Evolutionary conservation across 37 sponge, comb jelly and placozoan species (phyloP).

Genomic region (Ianthella basta): DNA sequence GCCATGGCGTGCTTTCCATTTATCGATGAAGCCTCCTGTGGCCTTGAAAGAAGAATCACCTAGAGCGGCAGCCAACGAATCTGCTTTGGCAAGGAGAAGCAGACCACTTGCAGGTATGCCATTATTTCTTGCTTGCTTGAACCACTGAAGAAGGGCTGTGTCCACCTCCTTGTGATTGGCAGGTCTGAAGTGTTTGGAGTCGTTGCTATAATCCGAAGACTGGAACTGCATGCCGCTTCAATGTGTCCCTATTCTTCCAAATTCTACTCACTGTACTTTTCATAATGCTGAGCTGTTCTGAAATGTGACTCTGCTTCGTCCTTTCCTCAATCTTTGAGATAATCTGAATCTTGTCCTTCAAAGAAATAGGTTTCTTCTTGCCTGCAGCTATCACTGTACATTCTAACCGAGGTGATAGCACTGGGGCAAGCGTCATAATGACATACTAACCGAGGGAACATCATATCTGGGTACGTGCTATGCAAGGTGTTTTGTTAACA

Average conservation of each 20-base stretch:
- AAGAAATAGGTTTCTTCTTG: constrained; percentile 15
- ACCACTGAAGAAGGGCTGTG: too few relatives aligned
- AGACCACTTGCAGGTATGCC: neutral
- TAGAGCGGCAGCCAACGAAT: constrained; percentile 9
- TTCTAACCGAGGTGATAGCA: neutral
- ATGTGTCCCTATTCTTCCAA: too few relatives aligned
- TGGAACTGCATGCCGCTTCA: too few relatives aligned
- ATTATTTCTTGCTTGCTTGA: constrained; percentile 20
- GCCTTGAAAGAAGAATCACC: constrained; percentile 9
- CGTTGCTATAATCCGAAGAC: too few relatives aligned
- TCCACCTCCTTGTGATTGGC: too few relatives aligned
- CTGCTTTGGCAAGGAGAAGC: constrained; percentile 25
- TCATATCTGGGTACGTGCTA: constrained; percentile 28
- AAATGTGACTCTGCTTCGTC: constrained; percentile 6
- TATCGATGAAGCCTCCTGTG: constrained; percentile 31
- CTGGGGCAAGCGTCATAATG: neutral
- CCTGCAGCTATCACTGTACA: constrained; percentile 19
- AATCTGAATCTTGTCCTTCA: constrained; percentile 25
- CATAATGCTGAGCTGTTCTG: neutral
- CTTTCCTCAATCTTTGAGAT: constrained; percentile 27
- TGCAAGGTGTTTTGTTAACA: constrained; percentile 8
- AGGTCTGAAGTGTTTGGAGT: too few relatives aligned
- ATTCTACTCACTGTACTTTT: neutral
- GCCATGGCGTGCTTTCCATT: constrained; percentile 29
- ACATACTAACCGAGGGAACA: constrained; percentile 27